Evolutionary conservation across 2,797 vertebrate species (phyloP).

Genomic region (Oryzias sinensis): DNA sequence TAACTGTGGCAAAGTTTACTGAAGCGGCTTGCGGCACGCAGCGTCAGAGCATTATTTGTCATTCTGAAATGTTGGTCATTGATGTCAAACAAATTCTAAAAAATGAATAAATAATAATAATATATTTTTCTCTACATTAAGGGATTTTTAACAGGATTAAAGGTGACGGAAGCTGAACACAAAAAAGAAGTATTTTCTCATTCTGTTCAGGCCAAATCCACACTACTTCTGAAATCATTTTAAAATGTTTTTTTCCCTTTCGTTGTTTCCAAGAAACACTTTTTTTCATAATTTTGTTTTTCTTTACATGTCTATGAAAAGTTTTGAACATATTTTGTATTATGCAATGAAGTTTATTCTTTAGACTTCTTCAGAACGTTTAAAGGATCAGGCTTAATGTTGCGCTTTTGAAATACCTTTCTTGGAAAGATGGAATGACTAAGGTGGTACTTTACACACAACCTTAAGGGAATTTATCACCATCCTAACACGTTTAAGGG

Average conservation of each 20-base stretch:
- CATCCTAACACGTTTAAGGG: neutral
- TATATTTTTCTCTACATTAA: neutral
- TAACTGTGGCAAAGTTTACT: conserved; percentile 24
- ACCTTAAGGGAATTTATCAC: conserved; percentile 43
- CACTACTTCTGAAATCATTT: conserved; percentile 45
- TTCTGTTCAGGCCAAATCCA: conserved; percentile 9
- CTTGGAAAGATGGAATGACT: conserved; percentile 35
- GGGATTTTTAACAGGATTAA: conserved; percentile 22
- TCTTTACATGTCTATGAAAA: too few relatives aligned
- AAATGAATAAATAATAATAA: too few relatives aligned
- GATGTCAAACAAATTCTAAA: neutral
- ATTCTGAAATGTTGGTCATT: neutral
- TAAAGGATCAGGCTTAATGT: too few relatives aligned
- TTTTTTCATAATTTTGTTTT: conserved; percentile 4
- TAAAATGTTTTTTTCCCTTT: conserved; percentile 20
- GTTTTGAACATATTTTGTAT: too few relatives aligned
- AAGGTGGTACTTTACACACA: conserved; percentile 7
- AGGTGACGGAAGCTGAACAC: conserved; percentile 36
- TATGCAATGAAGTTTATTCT: too few relatives aligned
- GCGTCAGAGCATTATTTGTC: neutral
- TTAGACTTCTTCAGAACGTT: neutral
- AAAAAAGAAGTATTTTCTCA: conserved; percentile 26
- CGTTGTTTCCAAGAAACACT: conserved; percentile 32
- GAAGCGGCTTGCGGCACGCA: neutral
- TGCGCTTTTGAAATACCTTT: conserved; percentile 2